Evolutionary conservation across 2,888 invertebrate genomes (phyloP).

Genomic region (Spisula subtruncata): DNA sequence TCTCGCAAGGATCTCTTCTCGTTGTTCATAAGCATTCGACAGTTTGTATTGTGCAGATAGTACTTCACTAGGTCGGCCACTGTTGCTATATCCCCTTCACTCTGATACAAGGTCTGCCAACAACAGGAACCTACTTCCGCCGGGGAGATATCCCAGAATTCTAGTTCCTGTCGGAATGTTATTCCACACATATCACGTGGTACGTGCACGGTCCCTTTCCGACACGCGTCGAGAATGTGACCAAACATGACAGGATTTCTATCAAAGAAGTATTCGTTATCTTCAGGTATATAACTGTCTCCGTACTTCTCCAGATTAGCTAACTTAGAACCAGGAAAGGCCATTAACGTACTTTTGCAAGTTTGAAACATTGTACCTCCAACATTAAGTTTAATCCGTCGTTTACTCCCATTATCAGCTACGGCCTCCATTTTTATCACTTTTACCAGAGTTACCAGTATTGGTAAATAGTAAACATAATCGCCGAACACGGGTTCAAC

Average conservation of each 20-base stretch:
- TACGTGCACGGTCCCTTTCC: constrained; percentile 56
- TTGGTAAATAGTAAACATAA: too few relatives aligned
- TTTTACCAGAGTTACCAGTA: too few relatives aligned
- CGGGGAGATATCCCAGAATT: constrained; percentile 58
- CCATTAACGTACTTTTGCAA: constrained; percentile 36
- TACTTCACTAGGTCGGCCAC: constrained; percentile 23
- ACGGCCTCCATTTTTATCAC: not conserved
- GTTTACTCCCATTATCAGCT: not conserved
- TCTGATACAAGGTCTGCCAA: constrained; percentile 49
- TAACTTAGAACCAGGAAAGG: constrained; percentile 47
- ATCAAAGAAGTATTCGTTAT: constrained; percentile 56
- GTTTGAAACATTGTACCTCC: constrained; percentile 54
- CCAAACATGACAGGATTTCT: constrained; percentile 60
- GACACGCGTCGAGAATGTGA: constrained; percentile 53
- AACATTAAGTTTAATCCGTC: constrained; percentile 44
- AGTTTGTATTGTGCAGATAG: not conserved
- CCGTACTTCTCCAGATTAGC: constrained; percentile 25
- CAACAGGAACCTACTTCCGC: constrained; percentile 55
- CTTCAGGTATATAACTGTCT: not conserved
- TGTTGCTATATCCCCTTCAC: constrained; percentile 26
- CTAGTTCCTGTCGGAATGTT: constrained; percentile 47
- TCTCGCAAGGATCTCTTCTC: not conserved
- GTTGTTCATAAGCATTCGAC: not conserved
- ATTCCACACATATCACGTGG: constrained; percentile 56
- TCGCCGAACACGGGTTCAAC: too few relatives aligned